phyloP scores from a whole-genome alignment of 2,113 vertebrate genomes.

The human region GRCh38 chr5:125576501-125577000 shows the following conservation, averaged over 20 bases:
- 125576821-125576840: background rate
- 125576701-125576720: background rate
- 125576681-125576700: background rate
- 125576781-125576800: background rate
- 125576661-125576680: background rate
- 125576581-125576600: conserved; percentile 12
- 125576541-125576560: background rate
- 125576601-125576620: background rate
- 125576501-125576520: background rate
- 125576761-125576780: conserved; percentile 21
- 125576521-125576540: background rate
- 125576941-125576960: conserved; percentile 48
- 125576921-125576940: conserved; percentile 38
- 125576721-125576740: background rate
- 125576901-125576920: background rate
- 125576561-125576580: background rate
- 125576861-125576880: background rate
- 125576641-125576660: background rate
- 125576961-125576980: conserved; percentile 37
- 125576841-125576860: background rate
- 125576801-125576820: conserved; percentile 27
- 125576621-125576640: background rate
- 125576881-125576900: background rate
- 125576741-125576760: background rate
- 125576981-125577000: conserved; percentile 21